Conservation (phyloP, 1,140 invertebrate genomes). For the Drosophila pseudoobscura region DNA sequence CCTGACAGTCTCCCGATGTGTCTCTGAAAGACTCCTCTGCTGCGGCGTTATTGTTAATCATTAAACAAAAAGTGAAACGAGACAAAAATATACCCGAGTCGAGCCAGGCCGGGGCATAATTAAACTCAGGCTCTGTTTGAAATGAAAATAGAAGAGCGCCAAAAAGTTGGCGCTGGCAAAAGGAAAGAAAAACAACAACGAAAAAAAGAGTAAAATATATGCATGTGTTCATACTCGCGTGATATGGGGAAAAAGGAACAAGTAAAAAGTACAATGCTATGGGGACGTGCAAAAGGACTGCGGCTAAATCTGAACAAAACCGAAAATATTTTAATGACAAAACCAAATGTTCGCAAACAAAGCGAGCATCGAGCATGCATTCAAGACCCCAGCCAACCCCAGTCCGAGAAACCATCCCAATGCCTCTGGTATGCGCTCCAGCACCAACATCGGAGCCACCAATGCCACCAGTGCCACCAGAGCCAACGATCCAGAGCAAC, state of each 20-base stretch:
- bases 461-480: background rate
- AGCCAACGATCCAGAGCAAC: constrained; percentile 8
- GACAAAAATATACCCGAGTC: constrained; percentile 32
- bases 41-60: constrained; percentile 71
- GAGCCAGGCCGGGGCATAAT: constrained; percentile 50
- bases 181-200: constrained; percentile 8
- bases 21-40: constrained; percentile 22
- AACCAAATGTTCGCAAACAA: constrained; percentile 70
- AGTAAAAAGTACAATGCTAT: background rate
- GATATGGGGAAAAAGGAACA: constrained; percentile 12
- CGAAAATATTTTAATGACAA: constrained; percentile 81
- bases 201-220: background rate
- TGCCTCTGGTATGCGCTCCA: constrained; percentile 33
- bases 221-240: background rate
- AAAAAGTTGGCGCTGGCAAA: constrained; percentile 55
- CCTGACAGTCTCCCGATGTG: constrained; percentile 28
- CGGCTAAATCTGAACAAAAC: constrained; percentile 73
- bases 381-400: constrained; percentile 5
- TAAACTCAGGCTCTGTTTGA: constrained; percentile 42
- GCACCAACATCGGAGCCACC: constrained; percentile 1
- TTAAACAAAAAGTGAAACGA: constrained; percentile 68
- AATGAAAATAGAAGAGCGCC: constrained; percentile 66
- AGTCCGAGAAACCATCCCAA: constrained; percentile 7
- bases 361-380: constrained; percentile 54
- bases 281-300: constrained; percentile 41